Conservation (phyloP, 1,140 invertebrate genomes). For the Drosophila arizonae region DNA sequence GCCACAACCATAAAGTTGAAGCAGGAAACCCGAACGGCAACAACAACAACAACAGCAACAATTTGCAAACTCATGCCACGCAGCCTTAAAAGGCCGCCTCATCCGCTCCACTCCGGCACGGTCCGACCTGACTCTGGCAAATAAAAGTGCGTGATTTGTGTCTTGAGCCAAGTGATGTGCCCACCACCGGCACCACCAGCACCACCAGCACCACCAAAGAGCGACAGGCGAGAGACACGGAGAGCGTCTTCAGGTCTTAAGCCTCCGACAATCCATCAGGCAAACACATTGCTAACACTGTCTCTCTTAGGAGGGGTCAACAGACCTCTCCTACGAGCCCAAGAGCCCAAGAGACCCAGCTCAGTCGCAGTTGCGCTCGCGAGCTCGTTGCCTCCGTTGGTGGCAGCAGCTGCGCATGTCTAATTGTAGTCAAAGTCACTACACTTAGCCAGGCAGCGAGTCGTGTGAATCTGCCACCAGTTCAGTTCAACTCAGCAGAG, state of each 20-base stretch:
- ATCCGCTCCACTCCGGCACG: conserved; percentile 47
- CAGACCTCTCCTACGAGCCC: conserved; percentile 46
- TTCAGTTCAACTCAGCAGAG: conserved; percentile 33
- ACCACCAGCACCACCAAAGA: neutral
- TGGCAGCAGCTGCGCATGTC: conserved; percentile 69
- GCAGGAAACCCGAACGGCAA: conserved; percentile 68
- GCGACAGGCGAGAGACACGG: conserved; percentile 13
- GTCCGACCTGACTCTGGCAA: conserved; percentile 48
- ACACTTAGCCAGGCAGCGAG: conserved; percentile 44
- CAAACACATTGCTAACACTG: conserved; percentile 53
- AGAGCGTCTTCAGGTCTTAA: conserved; percentile 38
- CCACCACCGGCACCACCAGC: conserved; percentile 50
- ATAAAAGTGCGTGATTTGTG: conserved; percentile 80
- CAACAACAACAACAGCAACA: conserved; percentile 61
- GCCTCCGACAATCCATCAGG: conserved; percentile 72
- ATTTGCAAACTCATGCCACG: conserved; percentile 79
- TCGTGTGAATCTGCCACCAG: conserved; percentile 75
- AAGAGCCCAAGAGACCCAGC: neutral
- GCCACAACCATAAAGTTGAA: conserved; percentile 71
- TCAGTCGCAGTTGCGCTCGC: conserved; percentile 2
- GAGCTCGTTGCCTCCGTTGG: conserved; percentile 18
- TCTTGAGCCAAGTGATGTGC: conserved; percentile 60
- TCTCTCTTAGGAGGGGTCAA: conserved; percentile 47
- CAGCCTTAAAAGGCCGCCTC: conserved; percentile 78
- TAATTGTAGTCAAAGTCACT: conserved; percentile 73